phyloP scores from a whole-genome alignment of 2,888 invertebrate species.

The Phrixothrix hirtus region DNA sequence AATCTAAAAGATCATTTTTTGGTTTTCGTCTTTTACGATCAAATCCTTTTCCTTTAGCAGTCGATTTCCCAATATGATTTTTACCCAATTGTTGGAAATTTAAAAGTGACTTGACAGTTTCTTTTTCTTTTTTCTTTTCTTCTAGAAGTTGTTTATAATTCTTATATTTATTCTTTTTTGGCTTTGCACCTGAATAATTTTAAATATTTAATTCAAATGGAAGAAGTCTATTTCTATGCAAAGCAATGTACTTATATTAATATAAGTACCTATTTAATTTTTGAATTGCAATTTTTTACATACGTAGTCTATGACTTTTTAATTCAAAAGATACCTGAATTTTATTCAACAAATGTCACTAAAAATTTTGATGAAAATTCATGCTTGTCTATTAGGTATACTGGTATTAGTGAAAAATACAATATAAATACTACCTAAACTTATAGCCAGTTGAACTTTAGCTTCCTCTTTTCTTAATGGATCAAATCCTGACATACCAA shows the following conservation, averaged over 20 bases:
- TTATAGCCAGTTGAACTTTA: conserved; percentile 76
- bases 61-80: conserved; percentile 63
- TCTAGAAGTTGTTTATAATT: conserved; percentile 75
- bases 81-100: conserved; percentile 62
- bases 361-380: no score
- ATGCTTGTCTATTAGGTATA: no score
- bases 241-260: no score
- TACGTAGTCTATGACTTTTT: no score
- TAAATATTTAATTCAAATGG: neutral
- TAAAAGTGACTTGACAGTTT: conserved; percentile 57
- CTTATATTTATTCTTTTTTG: conserved; percentile 67
- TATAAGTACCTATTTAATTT: no score
- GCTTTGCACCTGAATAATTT: conserved; percentile 85
- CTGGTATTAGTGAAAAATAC: no score
- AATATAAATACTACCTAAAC: conserved; percentile 63
- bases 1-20: conserved; percentile 51
- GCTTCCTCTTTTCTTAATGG: conserved; percentile 73
- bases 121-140: conserved; percentile 63
- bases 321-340: no score
- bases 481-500: conserved; percentile 78
- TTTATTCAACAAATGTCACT: no score
- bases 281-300: no score
- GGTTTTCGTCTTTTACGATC: conserved; percentile 57
- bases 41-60: conserved; percentile 60
- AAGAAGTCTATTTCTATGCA: neutral